These are phyloP conservation scores for Neodiprion virginianus DNA, from an alignment of 1,140 invertebrate species.

Conservation along the genomic window DNA sequence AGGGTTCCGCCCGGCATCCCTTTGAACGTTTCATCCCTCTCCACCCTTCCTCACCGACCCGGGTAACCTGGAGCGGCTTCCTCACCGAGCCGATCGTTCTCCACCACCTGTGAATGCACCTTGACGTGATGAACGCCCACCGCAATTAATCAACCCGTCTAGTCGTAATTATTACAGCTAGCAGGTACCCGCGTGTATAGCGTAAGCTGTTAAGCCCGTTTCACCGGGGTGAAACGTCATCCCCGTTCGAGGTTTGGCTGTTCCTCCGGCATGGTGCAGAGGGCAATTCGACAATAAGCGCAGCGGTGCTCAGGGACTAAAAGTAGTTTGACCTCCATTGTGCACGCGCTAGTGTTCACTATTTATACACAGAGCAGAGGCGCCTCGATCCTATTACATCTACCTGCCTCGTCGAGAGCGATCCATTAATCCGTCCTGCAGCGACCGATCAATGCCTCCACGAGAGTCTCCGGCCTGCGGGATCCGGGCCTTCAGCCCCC, in stretches of 20 bases:
- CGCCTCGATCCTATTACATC: background rate
- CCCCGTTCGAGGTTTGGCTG: too few relatives aligned
- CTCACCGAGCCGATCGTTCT: background rate
- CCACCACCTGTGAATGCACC: background rate
- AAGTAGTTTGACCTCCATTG: background rate
- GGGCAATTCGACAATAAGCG: background rate
- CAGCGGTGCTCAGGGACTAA: background rate
- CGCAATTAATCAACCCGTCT: background rate
- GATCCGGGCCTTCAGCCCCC: background rate
- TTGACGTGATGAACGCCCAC: background rate
- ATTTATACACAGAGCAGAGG: background rate
- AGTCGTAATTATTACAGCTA: background rate
- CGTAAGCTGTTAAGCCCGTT: background rate
- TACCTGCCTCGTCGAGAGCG: background rate
- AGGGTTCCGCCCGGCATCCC: background rate
- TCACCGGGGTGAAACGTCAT: too few relatives aligned
- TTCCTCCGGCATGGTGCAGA: background rate
- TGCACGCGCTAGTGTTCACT: background rate
- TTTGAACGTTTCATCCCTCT: background rate
- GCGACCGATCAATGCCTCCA: background rate
- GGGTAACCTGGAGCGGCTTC: too few relatives aligned
- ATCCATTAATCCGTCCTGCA: background rate
- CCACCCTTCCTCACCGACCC: too few relatives aligned
- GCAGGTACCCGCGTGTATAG: background rate
- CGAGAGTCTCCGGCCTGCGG: background rate